phyloP scores from a whole-genome alignment of 2,797 vertebrate species.

The Choloepus didactylus region DNA sequence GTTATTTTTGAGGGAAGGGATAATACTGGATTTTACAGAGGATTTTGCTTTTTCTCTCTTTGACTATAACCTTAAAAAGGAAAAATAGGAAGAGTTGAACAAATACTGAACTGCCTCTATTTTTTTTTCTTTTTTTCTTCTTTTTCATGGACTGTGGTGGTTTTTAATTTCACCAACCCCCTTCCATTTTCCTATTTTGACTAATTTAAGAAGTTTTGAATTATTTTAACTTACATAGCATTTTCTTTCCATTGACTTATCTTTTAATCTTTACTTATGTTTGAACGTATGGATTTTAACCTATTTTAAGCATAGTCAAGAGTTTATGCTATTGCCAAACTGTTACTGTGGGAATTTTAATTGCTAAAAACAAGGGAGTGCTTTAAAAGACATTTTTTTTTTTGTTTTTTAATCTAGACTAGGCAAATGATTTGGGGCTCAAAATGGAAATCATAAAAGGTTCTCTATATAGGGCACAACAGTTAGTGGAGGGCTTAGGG shows the following conservation, averaged over 20 bases:
- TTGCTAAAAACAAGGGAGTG: slow-evolving; percentile 46
- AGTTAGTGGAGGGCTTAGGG: background rate
- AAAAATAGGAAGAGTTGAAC: slow-evolving; percentile 1
- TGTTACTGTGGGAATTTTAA: slow-evolving; percentile 51
- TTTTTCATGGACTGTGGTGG: background rate
- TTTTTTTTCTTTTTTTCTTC: slow-evolving; percentile 2
- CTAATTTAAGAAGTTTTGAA: slow-evolving; percentile 61
- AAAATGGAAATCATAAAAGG: slow-evolving; percentile 6
- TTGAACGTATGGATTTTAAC: slow-evolving; percentile 59
- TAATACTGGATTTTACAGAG: slow-evolving; percentile 29
- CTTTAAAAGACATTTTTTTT: slow-evolving; percentile 58
- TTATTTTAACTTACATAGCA: slow-evolving; percentile 39
- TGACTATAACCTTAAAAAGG: slow-evolving; percentile 36
- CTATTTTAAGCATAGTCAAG: slow-evolving; percentile 46
- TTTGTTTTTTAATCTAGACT: background rate
- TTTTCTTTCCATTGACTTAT: slow-evolving; percentile 57
- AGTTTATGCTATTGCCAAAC: slow-evolving; percentile 49
- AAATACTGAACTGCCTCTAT: background rate
- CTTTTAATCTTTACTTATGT: slow-evolving; percentile 63
- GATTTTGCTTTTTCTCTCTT: slow-evolving; percentile 9
- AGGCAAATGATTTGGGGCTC: slow-evolving; percentile 12
- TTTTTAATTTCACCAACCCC: slow-evolving; percentile 1
- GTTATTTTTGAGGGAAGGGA: slow-evolving; percentile 3
- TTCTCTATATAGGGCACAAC: background rate
- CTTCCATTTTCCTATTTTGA: slow-evolving; percentile 62